Percentiles rank a stretch among this genome's conserved stretches.
Evolutionary conservation across 2,797 vertebrate genomes (phyloP).

Genomic region (Sebastes itinus): DNA sequence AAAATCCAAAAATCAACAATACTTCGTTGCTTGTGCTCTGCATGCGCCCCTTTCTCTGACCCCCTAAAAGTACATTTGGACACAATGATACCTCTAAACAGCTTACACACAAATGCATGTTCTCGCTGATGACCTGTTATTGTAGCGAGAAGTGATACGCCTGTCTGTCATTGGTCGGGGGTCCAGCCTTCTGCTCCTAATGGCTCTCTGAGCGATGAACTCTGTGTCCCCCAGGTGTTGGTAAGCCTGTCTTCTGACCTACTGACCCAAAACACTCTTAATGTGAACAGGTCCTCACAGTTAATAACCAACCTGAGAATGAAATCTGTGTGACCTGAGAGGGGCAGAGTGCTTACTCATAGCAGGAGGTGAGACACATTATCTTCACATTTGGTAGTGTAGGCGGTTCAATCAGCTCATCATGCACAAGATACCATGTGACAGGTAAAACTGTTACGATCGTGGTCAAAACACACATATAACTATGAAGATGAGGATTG

Average conservation of each 20-base stretch:
- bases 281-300: conserved; percentile 65
- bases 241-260: conserved; percentile 66
- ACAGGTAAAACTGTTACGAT: neutral
- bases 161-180: conserved; percentile 41
- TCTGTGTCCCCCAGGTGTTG: conserved; percentile 71
- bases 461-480: neutral
- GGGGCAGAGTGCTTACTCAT: neutral
- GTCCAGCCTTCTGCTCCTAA: conserved; percentile 56
- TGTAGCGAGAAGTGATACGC: conserved; percentile 1
- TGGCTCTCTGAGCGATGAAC: conserved; percentile 67
- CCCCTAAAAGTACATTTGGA: conserved; percentile 13
- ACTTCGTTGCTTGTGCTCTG: conserved; percentile 5
- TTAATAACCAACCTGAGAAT: conserved; percentile 55
- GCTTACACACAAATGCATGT: conserved; percentile 22
- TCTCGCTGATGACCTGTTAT: conserved; percentile 42
- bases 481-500: neutral
- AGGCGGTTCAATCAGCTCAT: neutral
- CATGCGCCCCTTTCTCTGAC: conserved; percentile 1
- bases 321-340: conserved; percentile 23
- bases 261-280: conserved; percentile 63
- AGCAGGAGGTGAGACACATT: neutral
- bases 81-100: conserved; percentile 22
- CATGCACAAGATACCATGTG: neutral
- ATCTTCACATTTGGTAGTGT: neutral
- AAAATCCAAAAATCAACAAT: conserved; percentile 55